phyloP scores from a whole-genome alignment of 1,140 invertebrate species.

The Papilio polytes region DNA sequence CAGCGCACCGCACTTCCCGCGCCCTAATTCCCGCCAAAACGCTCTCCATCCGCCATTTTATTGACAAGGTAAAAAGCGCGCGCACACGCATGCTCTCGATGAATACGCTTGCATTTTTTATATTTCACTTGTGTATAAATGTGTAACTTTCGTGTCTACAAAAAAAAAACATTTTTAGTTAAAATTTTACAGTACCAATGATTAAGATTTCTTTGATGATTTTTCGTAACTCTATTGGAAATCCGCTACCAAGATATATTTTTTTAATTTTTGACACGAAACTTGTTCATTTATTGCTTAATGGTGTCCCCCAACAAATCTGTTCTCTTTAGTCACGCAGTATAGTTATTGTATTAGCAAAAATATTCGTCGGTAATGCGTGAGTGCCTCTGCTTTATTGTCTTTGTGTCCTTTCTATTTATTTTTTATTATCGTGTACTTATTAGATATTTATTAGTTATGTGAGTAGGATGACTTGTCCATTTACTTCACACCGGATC shows the following conservation, averaged over 20 bases:
- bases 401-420: slow-evolving; percentile 79
- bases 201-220: too few relatives aligned
- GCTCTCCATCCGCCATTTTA: slow-evolving; percentile 81
- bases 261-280: slow-evolving; percentile 5
- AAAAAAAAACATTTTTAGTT: not conserved
- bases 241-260: too few relatives aligned
- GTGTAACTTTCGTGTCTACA: slow-evolving; percentile 38
- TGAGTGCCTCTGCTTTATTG: slow-evolving; percentile 75
- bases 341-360: slow-evolving; percentile 54
- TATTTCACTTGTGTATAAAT: slow-evolving; percentile 41
- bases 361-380: slow-evolving; percentile 75
- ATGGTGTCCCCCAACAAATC: slow-evolving; percentile 38
- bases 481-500: slow-evolving; percentile 76
- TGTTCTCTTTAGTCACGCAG: slow-evolving; percentile 43
- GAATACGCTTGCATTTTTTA: slow-evolving; percentile 69
- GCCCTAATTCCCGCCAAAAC: slow-evolving; percentile 77
- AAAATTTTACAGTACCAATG: too few relatives aligned
- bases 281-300: slow-evolving; percentile 36
- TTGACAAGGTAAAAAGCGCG: slow-evolving; percentile 81
- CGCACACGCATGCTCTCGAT: slow-evolving; percentile 70
- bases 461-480: slow-evolving; percentile 68
- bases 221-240: too few relatives aligned
- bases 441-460: slow-evolving; percentile 77
- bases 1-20: slow-evolving; percentile 90
- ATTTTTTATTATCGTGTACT: slow-evolving; percentile 78